Evolutionary conservation across 2,797 vertebrate species (phyloP).

Genomic region (Falco biarmicus): DNA sequence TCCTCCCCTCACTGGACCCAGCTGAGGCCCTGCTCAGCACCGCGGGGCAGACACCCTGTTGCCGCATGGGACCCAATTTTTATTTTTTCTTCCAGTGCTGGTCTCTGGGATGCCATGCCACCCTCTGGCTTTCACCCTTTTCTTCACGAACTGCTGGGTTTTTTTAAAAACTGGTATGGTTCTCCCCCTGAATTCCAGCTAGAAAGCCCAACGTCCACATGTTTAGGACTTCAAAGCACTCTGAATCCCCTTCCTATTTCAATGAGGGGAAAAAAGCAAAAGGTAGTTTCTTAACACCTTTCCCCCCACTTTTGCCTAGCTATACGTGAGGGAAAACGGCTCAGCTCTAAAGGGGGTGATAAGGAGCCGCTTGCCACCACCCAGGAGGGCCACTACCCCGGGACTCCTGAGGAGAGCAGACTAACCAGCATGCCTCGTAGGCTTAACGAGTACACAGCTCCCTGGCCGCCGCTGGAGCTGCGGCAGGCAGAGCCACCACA

Average conservation of each 20-base stretch:
- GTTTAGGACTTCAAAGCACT: not conserved
- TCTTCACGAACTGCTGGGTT: too few species aligned
- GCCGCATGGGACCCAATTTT: not conserved
- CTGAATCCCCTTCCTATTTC: not conserved
- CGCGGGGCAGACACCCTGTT: fast-evolving
- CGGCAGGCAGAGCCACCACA: fast-evolving
- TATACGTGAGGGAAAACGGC: fast-evolving
- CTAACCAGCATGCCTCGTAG: fast-evolving
- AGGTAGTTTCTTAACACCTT: not conserved
- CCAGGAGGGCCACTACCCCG: fast-evolving
- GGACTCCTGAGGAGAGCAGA: fast-evolving
- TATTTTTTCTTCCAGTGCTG: not conserved
- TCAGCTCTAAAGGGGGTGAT: fast-evolving
- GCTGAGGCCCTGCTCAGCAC: not conserved
- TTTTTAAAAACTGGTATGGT: not conserved
- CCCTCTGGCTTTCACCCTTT: not conserved
- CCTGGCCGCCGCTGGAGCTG: not conserved
- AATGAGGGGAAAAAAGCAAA: fast-evolving
- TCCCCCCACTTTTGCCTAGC: not conserved
- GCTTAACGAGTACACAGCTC: not conserved
- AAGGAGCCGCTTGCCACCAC: too few species aligned
- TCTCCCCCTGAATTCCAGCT: not conserved
- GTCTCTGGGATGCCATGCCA: not conserved
- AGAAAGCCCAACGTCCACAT: fast-evolving
- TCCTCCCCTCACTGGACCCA: too few species aligned